Base-by-base conservation (phyloP, 2,113 vertebrate genomes). In the Odocoileus hemionus region DNA sequence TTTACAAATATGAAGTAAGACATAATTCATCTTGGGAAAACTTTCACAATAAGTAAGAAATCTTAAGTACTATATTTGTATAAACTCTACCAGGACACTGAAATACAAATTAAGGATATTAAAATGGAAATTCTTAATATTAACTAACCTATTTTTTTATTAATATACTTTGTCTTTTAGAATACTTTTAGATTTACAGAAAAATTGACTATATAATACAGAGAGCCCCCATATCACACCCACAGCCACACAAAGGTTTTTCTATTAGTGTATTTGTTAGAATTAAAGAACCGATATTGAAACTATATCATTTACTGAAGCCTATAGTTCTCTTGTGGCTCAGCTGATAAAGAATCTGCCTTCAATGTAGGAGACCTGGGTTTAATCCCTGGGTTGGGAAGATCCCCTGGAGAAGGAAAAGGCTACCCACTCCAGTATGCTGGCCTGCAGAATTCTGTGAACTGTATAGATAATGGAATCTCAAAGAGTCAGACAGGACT, bases 21-120 rank as follows among this genome's bases (percentile, higher is more conserved):
- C n/a, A 76, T 57, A 47, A 55, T 82, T 10, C 2, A 58, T 25
- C 6, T 6, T 28, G 16, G 9, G 19, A 89, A 85, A 83, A 64
- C 10, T 45, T 82, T 43, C 16, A 30, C 3, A 43, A 58, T 76
- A 67, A 88, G 25, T 79, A 74, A 89, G 13, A 78, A 74, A 86
- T 0, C 33, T 15, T 86, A 89, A 58, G 2, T 14, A 54, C 52
- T 85, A 92, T 26, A 78, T 58, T 85, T 95, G 47, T 83, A 64
- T 91, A 58, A 84, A 58, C 5, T 82, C 8, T 70, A n/a, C 21
- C 28, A 84, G 28, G 14, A 91, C 43, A 84, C 6, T 58, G 43
- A 23, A 96, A 54, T 88, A 43, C 30, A 52, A 85, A 33, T 88
- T 36, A 88, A 19, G 12, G 64, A 79, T 58, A 85, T 28, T 91